Percentiles rank a stretch among this genome's conserved stretches.
These are phyloP conservation scores for Aphelinus atriplicis DNA, from an alignment of 1,140 invertebrate species.

Conservation along the genomic window DNA sequence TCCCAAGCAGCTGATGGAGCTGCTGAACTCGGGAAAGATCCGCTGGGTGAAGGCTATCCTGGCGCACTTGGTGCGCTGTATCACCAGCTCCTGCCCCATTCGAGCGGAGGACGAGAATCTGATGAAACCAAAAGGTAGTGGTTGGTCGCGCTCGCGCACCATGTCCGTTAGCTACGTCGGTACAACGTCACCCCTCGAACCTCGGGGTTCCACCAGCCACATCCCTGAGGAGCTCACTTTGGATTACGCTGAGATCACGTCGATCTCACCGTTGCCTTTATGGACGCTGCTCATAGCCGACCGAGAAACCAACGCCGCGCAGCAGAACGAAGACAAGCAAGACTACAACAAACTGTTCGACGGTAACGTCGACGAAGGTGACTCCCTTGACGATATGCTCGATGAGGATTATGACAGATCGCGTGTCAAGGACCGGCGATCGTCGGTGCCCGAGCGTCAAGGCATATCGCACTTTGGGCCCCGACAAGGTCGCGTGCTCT, in stretches of 20 bases:
- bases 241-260: slow-evolving; percentile 96
- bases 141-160: slow-evolving; percentile 87
- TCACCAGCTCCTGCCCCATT: slow-evolving; percentile 74
- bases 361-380: slow-evolving; percentile 78
- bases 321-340: slow-evolving; percentile 65
- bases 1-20: slow-evolving; percentile 97
- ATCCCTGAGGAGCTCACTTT: slow-evolving; percentile 87
- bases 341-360: slow-evolving; percentile 92
- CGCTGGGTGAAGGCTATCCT: slow-evolving; percentile 97
- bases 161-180: slow-evolving; percentile 87
- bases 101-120: slow-evolving; percentile 73
- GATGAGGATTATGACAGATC: slow-evolving; percentile 73
- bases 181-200: slow-evolving; percentile 68
- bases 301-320: slow-evolving; percentile 72
- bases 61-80: slow-evolving; percentile 90
- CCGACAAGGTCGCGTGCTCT: slow-evolving; percentile 81
- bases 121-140: slow-evolving; percentile 62
- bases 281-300: slow-evolving; percentile 96
- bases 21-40: slow-evolving; percentile 98
- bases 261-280: slow-evolving; percentile 94
- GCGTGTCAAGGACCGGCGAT: slow-evolving; percentile 71
- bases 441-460: slow-evolving; percentile 76
- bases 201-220: slow-evolving; percentile 70
- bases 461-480: slow-evolving; percentile 85
- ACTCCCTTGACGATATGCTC: slow-evolving; percentile 83